Percentiles rank a stretch among this genome's conserved stretches.
phyloP scores from a whole-genome alignment of 2,888 invertebrate genomes.

The Empis stercorea region DNA sequence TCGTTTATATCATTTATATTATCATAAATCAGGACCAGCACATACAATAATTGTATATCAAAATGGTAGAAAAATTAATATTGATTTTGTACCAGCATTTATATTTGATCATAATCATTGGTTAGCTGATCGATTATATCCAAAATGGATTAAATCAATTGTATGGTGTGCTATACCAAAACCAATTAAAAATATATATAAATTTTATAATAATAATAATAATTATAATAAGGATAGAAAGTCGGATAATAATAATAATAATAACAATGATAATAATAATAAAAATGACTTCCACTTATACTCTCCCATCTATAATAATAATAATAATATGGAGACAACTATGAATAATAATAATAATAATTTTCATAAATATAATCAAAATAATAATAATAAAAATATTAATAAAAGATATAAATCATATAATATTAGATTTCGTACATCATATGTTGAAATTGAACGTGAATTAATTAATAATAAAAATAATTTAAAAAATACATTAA shows the following conservation, averaged over 20 bases:
- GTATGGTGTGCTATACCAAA: slow-evolving; percentile 28
- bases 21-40: slow-evolving; percentile 22
- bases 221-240: too few relatives aligned
- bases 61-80: slow-evolving; percentile 15
- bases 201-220: too few relatives aligned
- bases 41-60: slow-evolving; percentile 22
- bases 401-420: too few relatives aligned
- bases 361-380: too few relatives aligned
- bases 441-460: slow-evolving; percentile 21
- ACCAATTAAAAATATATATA: slow-evolving; percentile 20
- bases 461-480: slow-evolving; percentile 16
- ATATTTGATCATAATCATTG: slow-evolving; percentile 12
- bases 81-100: slow-evolving; percentile 27
- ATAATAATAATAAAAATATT: too few relatives aligned
- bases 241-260: too few relatives aligned
- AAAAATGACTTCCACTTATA: too few relatives aligned
- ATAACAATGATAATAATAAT: too few relatives aligned
- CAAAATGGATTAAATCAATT: slow-evolving; percentile 14
- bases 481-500: slow-evolving; percentile 20
- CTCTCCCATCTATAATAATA: too few relatives aligned
- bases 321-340: too few relatives aligned
- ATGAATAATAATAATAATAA: too few relatives aligned
- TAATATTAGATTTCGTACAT: slow-evolving; percentile 22
- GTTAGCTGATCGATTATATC: neutral
- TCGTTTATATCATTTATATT: slow-evolving; percentile 9